phyloP scores from a whole-genome alignment of 2,797 vertebrate species.

The Cichlasoma orientale region DNA sequence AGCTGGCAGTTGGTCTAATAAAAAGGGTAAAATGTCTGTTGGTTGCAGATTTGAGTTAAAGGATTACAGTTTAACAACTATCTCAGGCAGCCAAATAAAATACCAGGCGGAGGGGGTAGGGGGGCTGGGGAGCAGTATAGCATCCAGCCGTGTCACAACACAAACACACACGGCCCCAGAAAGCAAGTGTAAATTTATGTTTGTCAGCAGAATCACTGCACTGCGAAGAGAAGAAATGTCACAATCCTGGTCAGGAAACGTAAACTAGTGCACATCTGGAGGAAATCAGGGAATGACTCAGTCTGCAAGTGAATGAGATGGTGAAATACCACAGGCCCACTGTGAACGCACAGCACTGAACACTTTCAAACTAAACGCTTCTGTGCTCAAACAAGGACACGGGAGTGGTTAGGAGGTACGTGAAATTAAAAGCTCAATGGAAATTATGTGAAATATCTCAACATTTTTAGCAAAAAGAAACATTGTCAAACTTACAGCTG shows the following conservation, averaged over 20 bases:
- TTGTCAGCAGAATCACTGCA: slow-evolving; percentile 68
- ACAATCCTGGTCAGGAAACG: slow-evolving; percentile 76
- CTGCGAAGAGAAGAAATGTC: slow-evolving; percentile 67
- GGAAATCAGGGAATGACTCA: slow-evolving; percentile 82
- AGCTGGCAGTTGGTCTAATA: slow-evolving; percentile 44
- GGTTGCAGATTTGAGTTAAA: slow-evolving; percentile 50
- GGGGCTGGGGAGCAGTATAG: neutral
- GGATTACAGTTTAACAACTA: slow-evolving; percentile 60
- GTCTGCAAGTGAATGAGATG: slow-evolving; percentile 75
- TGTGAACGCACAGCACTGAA: slow-evolving; percentile 48
- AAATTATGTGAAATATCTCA: neutral
- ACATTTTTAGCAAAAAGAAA: too few species aligned
- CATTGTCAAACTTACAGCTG: neutral
- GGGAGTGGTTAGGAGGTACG: neutral
- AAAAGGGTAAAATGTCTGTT: slow-evolving; percentile 64
- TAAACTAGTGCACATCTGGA: slow-evolving; percentile 80
- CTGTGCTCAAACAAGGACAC: neutral
- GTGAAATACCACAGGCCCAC: slow-evolving; percentile 74
- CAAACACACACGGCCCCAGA: neutral
- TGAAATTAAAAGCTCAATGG: neutral
- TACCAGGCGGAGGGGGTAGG: neutral
- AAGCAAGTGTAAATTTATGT: slow-evolving; percentile 29
- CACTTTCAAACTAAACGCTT: slow-evolving; percentile 22
- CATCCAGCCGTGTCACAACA: slow-evolving; percentile 14
- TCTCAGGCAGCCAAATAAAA: neutral